Evolutionary conservation across 2,888 invertebrate species (phyloP), one percentile per base, ranked within the genome.

Genomic region (Calameuta pallipes): DNA sequence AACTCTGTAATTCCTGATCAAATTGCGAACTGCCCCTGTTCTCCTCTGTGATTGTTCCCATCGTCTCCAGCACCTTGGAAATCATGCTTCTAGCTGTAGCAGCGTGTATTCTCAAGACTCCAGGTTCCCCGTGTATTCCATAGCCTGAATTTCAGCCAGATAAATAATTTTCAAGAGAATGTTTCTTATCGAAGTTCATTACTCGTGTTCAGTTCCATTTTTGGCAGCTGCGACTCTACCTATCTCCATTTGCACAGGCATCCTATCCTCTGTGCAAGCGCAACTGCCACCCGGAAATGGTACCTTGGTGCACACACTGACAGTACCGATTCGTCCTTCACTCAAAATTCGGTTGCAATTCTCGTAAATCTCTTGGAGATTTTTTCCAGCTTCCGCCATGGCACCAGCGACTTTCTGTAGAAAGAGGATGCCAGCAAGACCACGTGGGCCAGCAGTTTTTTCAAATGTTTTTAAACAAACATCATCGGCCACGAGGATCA

Each of bases 341-440:
- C 73, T 78, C 41, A 81, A 34, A 69, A 87, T 80, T 76, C 76
- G 78, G 2, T 86, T 87, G 33, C 94, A 93, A 82, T 92, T 90
- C 11, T 91, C 82, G 75, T 91, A 91, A 34, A 97, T 95, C 41
- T 94, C 93, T 0, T 92, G 88, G 79, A 97, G 87, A 37, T 92
- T 91, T 78, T 91, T 92, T 0, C 94, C 94, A 79, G 92, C 92
- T 80, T 94, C 94, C 0, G 96, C 94, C 93, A 97, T 92, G 1
- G 96, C 96, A 30, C 97, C 97, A 75, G 96, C 95, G 81, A 97
- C 93, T 95, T 95, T 93, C 69, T 90, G 88, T 11, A 94, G 85
- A 30, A 95, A 88, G 30, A 94, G 84, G 30, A 93, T 92, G 3
- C 94, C 95, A 83, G 93, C 92, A 70, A 95, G 90, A 69, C 95